Evolutionary conservation across 2,113 vertebrate species (phyloP).

Genomic region (Murina feae): DNA sequence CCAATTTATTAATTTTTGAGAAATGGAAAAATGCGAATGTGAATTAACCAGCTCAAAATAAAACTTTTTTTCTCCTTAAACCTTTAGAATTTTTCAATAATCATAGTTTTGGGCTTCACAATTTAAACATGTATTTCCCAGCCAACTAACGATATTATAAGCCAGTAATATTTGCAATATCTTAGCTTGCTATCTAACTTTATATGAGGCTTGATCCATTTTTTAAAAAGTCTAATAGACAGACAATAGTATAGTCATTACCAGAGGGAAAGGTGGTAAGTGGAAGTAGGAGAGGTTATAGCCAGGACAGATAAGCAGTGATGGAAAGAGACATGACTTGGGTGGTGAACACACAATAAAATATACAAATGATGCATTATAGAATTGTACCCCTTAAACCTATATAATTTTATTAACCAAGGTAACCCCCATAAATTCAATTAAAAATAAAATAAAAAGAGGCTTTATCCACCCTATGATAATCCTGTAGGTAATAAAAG

Average conservation of each 20-base stretch:
- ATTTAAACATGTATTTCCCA: background rate
- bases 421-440: no score
- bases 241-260: no score
- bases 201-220: background rate
- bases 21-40: background rate
- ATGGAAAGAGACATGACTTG: no score
- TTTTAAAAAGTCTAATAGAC: no score
- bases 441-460: background rate
- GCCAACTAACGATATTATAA: background rate
- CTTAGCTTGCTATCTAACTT: background rate
- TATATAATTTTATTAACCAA: no score
- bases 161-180: background rate
- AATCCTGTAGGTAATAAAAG: background rate
- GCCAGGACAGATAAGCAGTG: no score
- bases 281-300: no score
- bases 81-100: background rate
- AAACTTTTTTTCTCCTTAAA: background rate
- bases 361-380: no score
- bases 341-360: no score
- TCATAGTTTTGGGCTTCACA: background rate
- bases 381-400: no score
- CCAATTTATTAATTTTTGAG: background rate
- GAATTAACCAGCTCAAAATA: conserved; percentile 1
- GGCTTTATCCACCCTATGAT: background rate
- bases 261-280: no score